A percentile compares a stretch with the other conserved stretches of the same genome.
Conservation (phyloP, 1,140 invertebrate genomes). For the Frieseomelitta varia region DNA sequence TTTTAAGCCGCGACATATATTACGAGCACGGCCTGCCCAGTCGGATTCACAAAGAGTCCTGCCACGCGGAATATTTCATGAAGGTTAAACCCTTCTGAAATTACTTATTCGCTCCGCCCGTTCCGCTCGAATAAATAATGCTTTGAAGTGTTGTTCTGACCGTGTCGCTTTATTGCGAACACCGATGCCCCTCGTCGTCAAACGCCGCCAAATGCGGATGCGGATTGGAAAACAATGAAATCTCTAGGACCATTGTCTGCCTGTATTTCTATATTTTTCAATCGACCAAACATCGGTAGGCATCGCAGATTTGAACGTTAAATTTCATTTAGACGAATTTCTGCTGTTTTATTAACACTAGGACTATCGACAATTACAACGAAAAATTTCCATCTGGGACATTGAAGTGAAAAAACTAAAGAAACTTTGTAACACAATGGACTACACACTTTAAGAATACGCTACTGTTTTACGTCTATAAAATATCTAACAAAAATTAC, state of each 20-base stretch:
- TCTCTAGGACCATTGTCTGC: not conserved
- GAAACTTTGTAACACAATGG: too few relatives aligned
- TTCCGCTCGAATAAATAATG: conserved; percentile 46
- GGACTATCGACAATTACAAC: too few relatives aligned
- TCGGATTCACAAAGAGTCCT: conserved; percentile 56
- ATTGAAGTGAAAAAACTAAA: too few relatives aligned
- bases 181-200: not conserved
- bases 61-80: conserved; percentile 55
- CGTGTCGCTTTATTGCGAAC: conserved; percentile 34
- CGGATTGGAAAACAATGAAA: not conserved
- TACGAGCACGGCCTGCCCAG: conserved; percentile 37
- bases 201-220: not conserved
- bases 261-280: too few relatives aligned
- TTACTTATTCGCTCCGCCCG: conserved; percentile 53
- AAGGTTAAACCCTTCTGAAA: conserved; percentile 63
- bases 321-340: not conserved
- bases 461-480: too few relatives aligned
- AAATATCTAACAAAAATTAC: too few relatives aligned
- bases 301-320: not conserved
- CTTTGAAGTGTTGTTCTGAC: conserved; percentile 46
- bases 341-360: not conserved
- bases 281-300: not conserved
- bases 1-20: conserved; percentile 56
- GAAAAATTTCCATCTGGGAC: too few relatives aligned
- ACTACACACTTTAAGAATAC: too few relatives aligned